Evolutionary conservation across 2,113 vertebrate genomes (phyloP).

Genomic region (Rhabdornis inornatus): DNA sequence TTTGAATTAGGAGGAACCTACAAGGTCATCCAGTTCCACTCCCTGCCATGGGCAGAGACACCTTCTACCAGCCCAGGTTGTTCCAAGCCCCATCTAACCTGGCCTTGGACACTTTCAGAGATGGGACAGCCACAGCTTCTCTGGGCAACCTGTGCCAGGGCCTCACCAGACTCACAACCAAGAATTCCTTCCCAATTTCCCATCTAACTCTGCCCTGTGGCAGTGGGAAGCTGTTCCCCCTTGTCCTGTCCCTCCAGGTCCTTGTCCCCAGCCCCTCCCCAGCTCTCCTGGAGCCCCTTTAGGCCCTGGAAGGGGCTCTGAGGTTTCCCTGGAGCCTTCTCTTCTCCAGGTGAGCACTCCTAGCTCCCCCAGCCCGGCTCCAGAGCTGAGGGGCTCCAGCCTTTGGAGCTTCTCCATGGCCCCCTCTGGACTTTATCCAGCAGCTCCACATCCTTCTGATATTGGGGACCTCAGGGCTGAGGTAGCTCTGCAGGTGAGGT

Average conservation of each 20-base stretch:
- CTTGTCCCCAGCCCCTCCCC: not conserved
- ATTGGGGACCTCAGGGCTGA: not conserved
- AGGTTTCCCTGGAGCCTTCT: not conserved
- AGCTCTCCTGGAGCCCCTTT: not conserved
- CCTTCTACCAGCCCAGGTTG: accelerated
- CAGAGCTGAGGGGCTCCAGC: not conserved
- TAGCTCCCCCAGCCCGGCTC: not conserved
- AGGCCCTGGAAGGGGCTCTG: accelerated
- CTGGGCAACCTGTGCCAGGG: not conserved
- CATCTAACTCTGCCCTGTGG: accelerated
- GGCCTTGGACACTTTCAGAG: accelerated
- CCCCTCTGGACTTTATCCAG: not conserved
- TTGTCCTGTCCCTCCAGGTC: accelerated
- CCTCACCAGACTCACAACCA: accelerated
- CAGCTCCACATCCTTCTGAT: not conserved
- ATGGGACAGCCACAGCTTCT: not conserved
- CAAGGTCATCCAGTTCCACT: not conserved
- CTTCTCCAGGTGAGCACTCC: not conserved
- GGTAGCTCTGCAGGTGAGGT: not conserved
- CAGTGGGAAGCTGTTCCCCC: not conserved
- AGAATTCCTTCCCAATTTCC: not conserved
- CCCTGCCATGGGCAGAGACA: not conserved
- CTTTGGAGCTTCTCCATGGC: accelerated
- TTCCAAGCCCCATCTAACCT: accelerated
- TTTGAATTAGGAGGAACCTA: not conserved